Base-by-base conservation (phyloP, 2,888 invertebrate species). In the Ernsta delagoae region DNA sequence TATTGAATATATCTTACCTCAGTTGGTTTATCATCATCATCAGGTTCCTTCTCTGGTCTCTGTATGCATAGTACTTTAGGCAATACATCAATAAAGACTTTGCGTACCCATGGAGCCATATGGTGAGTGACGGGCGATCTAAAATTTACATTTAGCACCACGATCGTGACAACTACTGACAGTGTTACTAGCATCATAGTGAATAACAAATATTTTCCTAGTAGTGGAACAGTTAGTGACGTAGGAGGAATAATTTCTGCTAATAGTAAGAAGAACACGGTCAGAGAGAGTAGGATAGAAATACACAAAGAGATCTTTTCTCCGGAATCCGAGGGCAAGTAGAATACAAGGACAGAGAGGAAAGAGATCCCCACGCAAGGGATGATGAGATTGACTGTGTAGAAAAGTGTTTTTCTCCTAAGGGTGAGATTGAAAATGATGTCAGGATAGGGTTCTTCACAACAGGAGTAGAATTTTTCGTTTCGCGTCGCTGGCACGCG, bases 281-380 rank as follows among this genome's bases (percentile, higher is more conserved):
- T 98, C 84, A 98, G 94, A 77, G 98, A 98, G 68, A 98, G 96
- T 73, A 98, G 94, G 86, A 98, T 98, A 75, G 98, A 98, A 83
- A 98, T 98, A 89, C 98, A 98, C 75, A 99, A 96, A 73, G 99
- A 98, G 79, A 99, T 98, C 90, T 99, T 99, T 92, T 99, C 99
- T 76, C 99, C 99, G 64, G 98, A 98, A 92, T 99, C 99, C 75
- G 98, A 98, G 71, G 99, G 99, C 79, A 99, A 94, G 90, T 99
- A 99, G 94, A 99, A 99, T 74, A 99, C 99, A 73, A 99, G 94
- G 71, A 99, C 98, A 77, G 99, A 99, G 74, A 99, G 95, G 90
- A 98, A 98, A 72, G 98, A 98, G 85, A 99, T 99, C 75, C 98
- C 98, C 73, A 99, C 98, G 87, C 99, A 99, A 67, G 99, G 99